Evolutionary conservation across 2,797 vertebrate genomes (phyloP).

Genomic region (Poeciliopsis turneri): DNA sequence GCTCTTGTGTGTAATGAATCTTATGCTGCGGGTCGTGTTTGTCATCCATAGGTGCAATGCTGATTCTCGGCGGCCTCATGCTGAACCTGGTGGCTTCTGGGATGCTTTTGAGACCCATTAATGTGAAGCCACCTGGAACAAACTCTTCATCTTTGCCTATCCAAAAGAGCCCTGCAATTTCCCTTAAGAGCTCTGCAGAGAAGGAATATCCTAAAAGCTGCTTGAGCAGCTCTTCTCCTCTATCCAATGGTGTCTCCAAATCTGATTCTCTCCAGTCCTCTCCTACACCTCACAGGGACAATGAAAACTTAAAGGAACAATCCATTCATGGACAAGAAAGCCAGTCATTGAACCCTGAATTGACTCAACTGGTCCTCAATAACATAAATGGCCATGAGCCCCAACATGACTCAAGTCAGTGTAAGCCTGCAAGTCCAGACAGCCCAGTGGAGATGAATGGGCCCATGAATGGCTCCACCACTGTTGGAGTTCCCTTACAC

Average conservation of each 20-base stretch:
- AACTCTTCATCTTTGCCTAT: slow-evolving; percentile 59
- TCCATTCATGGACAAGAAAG: slow-evolving; percentile 47
- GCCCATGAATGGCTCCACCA: slow-evolving; percentile 66
- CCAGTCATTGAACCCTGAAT: slow-evolving; percentile 64
- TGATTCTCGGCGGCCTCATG: slow-evolving; percentile 90
- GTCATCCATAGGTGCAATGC: slow-evolving; percentile 83
- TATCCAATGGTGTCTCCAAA: slow-evolving; percentile 76
- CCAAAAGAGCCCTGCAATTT: slow-evolving; percentile 67
- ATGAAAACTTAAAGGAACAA: slow-evolving; percentile 51
- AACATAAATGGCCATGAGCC: slow-evolving; percentile 59
- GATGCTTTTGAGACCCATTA: slow-evolving; percentile 87
- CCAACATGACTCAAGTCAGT: slow-evolving; percentile 51
- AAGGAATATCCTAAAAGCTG: slow-evolving; percentile 74
- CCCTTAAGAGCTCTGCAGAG: slow-evolving; percentile 69
- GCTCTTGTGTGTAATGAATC: not conserved
- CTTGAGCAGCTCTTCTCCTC: slow-evolving; percentile 69
- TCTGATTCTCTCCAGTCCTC: slow-evolving; percentile 58
- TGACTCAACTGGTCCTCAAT: slow-evolving; percentile 69
- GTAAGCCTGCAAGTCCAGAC: slow-evolving; percentile 56
- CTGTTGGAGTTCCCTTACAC: slow-evolving; percentile 53
- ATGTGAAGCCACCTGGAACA: slow-evolving; percentile 54
- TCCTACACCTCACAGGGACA: slow-evolving; percentile 52
- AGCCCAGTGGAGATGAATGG: slow-evolving; percentile 64
- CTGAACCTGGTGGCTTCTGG: slow-evolving; percentile 91
- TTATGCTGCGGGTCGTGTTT: slow-evolving; percentile 24